Conservation (phyloP, 2,113 vertebrate species). For the Seriola quinqueradiata region DNA sequence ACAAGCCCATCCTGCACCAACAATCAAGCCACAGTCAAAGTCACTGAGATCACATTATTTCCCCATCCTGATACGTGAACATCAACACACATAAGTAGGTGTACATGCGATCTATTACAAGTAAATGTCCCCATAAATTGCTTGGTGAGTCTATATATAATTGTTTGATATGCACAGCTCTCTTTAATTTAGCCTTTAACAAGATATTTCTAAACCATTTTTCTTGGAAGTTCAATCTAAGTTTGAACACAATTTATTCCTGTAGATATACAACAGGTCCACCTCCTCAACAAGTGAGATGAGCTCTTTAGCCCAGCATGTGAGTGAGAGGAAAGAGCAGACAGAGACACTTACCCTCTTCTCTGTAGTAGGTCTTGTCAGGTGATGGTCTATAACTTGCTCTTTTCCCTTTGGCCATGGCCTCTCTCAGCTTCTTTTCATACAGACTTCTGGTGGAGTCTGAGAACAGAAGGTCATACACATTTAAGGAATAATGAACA, state of each 20-base stretch:
- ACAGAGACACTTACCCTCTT: conserved; percentile 67
- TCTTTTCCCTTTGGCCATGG: conserved; percentile 72
- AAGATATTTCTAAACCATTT: neutral
- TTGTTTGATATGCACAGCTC: neutral
- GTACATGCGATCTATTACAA: neutral
- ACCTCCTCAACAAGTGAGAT: neutral
- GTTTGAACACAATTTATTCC: neutral
- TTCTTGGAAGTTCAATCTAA: neutral
- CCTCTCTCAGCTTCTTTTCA: conserved; percentile 81
- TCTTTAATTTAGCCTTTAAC: neutral
- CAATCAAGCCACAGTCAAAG: neutral
- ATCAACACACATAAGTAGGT: neutral
- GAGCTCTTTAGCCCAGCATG: neutral
- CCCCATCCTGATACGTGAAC: too few species aligned
- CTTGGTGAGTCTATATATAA: neutral
- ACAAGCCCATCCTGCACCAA: neutral
- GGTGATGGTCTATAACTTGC: conserved; percentile 32
- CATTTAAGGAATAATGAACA: neutral
- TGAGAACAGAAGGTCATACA: conserved; percentile 8
- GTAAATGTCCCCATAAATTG: neutral
- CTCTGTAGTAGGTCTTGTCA: conserved; percentile 79
- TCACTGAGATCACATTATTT: neutral
- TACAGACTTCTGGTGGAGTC: conserved; percentile 82
- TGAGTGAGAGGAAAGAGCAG: neutral
- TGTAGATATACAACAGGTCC: too few species aligned